Base-by-base conservation (phyloP, 2,113 vertebrate genomes). In the Tyrannus savana region DNA sequence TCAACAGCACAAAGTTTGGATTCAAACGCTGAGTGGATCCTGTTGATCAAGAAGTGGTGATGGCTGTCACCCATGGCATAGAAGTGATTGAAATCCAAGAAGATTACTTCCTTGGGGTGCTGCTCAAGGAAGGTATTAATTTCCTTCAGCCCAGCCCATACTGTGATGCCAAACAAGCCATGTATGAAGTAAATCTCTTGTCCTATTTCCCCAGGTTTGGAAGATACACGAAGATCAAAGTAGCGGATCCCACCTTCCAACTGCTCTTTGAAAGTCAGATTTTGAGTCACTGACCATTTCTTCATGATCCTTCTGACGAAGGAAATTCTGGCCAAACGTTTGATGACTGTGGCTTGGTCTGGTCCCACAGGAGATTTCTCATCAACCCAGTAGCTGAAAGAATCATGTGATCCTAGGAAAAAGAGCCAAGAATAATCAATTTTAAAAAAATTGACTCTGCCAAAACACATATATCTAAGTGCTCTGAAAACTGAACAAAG, bases 21-120 rank as follows among this genome's bases (percentile, higher is more conserved):
- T 90, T 98, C 98, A 96, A 99, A 99, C 27, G 98, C 98, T 52
- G 99, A 98, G 87, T 87, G 97, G 81, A 99, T 98, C 97, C 98
- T 98, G 87, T 64, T 95, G 90, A 99, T 97, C 91, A 99, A 97
- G 96, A 98, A 98, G 56, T 56, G 87, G 69, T 99, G 99, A 96
- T 99, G 99, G 81, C 97, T 95, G n/a, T 98, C 95, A 7, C 98
- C 98, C 99, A 99, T 99, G 56, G 98, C 99, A 1, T 99, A 99
- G 96, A 99, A 99, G 91, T 99, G 99, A 97, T 99, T 99, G 95
- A 99, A 99, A 97, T 99, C 99, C 94, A 99, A 94, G 91, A 99
- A 99, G 84, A 99, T 95, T 3, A 99, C 98, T 98, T 99, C 98
- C 67, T 95, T 98, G 27, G 96, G 97, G 91, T 99, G 99, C 74